Percentiles rank a stretch among this genome's conserved stretches.
phyloP scores from a whole-genome alignment of 2,888 invertebrate species.

The Colletes collaris region DNA sequence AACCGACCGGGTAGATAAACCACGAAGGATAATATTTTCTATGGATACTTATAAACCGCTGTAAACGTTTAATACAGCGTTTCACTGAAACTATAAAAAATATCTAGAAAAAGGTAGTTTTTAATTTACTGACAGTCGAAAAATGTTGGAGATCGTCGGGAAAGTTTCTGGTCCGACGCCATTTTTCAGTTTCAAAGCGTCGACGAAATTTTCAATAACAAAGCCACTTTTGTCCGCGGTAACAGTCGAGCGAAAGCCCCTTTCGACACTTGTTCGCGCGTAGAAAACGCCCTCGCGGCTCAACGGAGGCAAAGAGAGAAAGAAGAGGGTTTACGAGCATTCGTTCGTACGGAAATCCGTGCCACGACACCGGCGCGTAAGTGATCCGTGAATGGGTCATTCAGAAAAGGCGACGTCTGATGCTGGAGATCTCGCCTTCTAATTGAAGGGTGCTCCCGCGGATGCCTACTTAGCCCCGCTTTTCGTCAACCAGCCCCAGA shows the following conservation, averaged over 20 bases:
- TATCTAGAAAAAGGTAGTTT: too few species aligned
- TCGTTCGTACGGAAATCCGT: slow-evolving; percentile 32
- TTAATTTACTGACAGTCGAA: too few species aligned
- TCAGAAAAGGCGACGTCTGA: slow-evolving; percentile 25
- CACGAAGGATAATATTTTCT: too few species aligned
- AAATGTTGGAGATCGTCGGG: too few species aligned
- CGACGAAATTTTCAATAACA: slow-evolving; percentile 23
- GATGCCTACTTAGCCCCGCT: slow-evolving; percentile 34
- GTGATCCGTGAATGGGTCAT: slow-evolving; percentile 38
- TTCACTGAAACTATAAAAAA: too few species aligned
- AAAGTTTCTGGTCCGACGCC: neutral
- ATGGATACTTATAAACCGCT: too few species aligned
- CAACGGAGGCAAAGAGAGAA: neutral
- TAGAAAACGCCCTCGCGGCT: slow-evolving; percentile 3
- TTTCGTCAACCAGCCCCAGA: slow-evolving; percentile 19
- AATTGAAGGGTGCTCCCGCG: slow-evolving; percentile 44
- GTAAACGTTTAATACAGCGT: too few species aligned
- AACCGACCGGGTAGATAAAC: too few species aligned
- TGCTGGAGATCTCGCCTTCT: slow-evolving; percentile 29
- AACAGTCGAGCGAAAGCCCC: slow-evolving; percentile 10
- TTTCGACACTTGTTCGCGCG: slow-evolving; percentile 22
- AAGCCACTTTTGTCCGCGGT: slow-evolving; percentile 21
- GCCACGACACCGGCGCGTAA: slow-evolving; percentile 28
- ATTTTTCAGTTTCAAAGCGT: neutral
- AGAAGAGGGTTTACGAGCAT: neutral